phyloP scores from a whole-genome alignment of 2,113 vertebrate genomes.

The Fulmarus glacialis region DNA sequence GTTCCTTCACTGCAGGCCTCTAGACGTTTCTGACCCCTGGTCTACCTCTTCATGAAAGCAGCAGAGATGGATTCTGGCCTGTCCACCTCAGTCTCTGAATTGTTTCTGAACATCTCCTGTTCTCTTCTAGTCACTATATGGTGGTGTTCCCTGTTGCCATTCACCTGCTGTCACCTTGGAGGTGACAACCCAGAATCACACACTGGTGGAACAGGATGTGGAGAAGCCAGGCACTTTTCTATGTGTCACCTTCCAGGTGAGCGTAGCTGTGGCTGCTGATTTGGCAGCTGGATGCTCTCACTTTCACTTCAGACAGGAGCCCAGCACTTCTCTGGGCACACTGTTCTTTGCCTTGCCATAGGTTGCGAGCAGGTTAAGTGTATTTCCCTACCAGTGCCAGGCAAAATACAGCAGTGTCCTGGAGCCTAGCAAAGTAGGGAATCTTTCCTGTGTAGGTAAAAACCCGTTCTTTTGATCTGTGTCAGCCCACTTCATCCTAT shows the following conservation, averaged over 20 bases:
- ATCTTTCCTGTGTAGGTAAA: not conserved
- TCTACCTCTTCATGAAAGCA: conserved; percentile 7
- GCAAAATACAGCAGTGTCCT: not conserved
- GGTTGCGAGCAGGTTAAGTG: not conserved
- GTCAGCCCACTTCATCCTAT: not conserved
- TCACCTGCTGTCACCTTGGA: conserved; percentile 17
- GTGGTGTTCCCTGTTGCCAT: conserved; percentile 53
- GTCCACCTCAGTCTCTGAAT: not conserved
- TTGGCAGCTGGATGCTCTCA: not conserved
- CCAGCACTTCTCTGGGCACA: not conserved
- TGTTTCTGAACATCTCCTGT: not conserved
- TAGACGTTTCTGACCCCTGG: not conserved
- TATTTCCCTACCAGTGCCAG: not conserved
- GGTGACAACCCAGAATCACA: not conserved
- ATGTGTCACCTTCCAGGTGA: conserved; percentile 42
- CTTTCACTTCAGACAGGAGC: not conserved
- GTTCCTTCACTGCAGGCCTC: not conserved
- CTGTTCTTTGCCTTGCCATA: not conserved
- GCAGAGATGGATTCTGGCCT: not conserved
- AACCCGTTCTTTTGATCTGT: not conserved
- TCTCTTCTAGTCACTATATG: conserved; percentile 32
- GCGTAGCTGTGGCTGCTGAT: not conserved
- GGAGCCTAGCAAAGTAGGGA: not conserved
- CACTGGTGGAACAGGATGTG: conserved; percentile 32
- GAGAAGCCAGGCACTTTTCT: conserved; percentile 23